Conservation (phyloP, 2,888 invertebrate genomes). For the Habroteleia sp. region DNA sequence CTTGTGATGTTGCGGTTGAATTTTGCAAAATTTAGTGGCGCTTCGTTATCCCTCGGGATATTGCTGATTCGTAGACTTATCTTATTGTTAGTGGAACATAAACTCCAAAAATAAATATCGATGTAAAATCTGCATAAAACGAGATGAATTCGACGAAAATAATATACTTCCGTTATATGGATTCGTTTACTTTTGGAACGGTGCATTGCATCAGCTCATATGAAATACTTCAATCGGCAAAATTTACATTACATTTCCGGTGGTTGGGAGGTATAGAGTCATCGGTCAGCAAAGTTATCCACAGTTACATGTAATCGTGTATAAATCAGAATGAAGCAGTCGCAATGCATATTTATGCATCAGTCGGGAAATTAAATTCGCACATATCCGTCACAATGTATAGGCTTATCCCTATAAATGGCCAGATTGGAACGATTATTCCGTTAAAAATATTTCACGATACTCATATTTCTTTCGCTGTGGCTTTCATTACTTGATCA, state of each 20-base stretch:
- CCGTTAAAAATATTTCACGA: conserved; percentile 14
- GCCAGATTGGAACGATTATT: neutral
- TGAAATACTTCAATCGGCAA: conserved; percentile 48
- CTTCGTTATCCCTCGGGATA: conserved; percentile 27
- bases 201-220: conserved; percentile 26
- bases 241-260: conserved; percentile 60
- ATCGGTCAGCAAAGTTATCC: conserved; percentile 57
- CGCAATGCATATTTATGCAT: conserved; percentile 74
- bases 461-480: conserved; percentile 14
- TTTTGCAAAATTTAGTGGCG: conserved; percentile 22
- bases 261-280: conserved; percentile 31
- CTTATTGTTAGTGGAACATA: conserved; percentile 31
- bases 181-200: conserved; percentile 26
- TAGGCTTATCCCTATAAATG: conserved; percentile 11
- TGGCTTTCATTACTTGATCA: conserved; percentile 5
- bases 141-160: conserved; percentile 30
- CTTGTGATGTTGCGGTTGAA: conserved; percentile 12
- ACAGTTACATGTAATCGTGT: conserved; percentile 68
- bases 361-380: conserved; percentile 74
- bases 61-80: conserved; percentile 35
- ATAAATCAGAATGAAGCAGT: conserved; percentile 70
- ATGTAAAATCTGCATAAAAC: conserved; percentile 9
- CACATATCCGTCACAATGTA: conserved; percentile 63
- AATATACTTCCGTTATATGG: conserved; percentile 9
- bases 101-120: conserved; percentile 30